Percentiles rank a stretch among this genome's conserved stretches.
phyloP scores from a whole-genome alignment of 2,888 invertebrate species.

The Agriopis aurantiaria region DNA sequence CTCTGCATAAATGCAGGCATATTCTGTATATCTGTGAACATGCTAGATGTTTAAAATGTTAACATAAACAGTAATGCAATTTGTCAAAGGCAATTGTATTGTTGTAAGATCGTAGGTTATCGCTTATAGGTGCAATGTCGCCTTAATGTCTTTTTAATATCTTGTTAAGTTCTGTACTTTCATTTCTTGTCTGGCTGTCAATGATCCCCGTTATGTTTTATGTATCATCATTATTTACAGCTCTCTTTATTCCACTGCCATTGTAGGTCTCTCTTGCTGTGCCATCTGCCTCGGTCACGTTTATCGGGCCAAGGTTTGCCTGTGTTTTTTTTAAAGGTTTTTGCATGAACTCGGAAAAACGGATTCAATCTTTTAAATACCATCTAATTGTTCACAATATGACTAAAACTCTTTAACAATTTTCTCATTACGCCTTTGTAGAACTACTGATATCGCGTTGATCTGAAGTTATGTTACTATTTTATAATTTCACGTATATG shows the following conservation, averaged over 20 bases:
- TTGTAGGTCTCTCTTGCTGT: neutral
- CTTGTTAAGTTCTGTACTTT: slow-evolving; percentile 1
- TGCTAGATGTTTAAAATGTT: neutral
- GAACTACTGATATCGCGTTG: too few relatives aligned
- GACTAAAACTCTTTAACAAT: too few relatives aligned
- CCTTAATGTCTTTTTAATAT: slow-evolving; percentile 28
- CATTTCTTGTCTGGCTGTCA: slow-evolving; percentile 3
- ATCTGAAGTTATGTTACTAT: too few relatives aligned
- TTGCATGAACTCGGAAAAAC: too few relatives aligned
- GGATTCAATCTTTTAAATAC: too few relatives aligned
- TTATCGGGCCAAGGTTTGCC: too few relatives aligned
- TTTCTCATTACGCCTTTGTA: too few relatives aligned
- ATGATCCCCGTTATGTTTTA: neutral
- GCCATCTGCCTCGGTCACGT: too few relatives aligned
- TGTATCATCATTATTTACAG: neutral
- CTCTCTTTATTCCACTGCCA: too few relatives aligned
- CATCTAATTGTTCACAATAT: too few relatives aligned
- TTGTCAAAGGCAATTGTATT: slow-evolving; percentile 1
- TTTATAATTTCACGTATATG: too few relatives aligned
- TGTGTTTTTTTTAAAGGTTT: too few relatives aligned
- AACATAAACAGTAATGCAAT: slow-evolving; percentile 11
- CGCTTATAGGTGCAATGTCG: slow-evolving; percentile 8
- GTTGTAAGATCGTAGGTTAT: slow-evolving; percentile 14
- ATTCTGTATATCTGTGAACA: neutral
- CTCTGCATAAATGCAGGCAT: neutral